Evolutionary conservation across 1,140 invertebrate species (phyloP), one percentile per base, ranked within the genome.

Genomic region (Drosophila rufa): DNA sequence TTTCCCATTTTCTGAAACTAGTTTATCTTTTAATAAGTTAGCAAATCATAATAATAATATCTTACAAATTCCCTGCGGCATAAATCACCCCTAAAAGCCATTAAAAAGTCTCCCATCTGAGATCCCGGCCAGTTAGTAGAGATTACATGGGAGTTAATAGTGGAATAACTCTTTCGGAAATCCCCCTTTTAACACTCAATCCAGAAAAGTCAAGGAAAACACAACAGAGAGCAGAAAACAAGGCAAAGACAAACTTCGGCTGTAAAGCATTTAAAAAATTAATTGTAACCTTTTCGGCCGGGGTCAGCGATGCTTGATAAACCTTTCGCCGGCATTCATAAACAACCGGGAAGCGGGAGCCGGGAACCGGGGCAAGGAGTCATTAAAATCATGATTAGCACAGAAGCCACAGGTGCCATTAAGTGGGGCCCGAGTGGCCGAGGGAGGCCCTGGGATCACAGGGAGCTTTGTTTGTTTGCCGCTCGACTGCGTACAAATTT

Each of bases 371-470:
- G 59, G 65, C 48, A 55, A 62, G 62, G 64, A 79, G 76, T 80
- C 81, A 83, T 84, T 83, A 84, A 83, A 83, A 83, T 83, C 81
- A 76, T 83, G 76, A 83, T 84, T 80, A 84, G 80, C 81, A 68
- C 80, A 68, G 61, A 19, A 83, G 81, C 81, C 81, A 83, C 81
- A 83, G 81, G 81, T 83, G 81, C 81, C 77, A 76, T 83, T 83
- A 83, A 84, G 75, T 82, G 65, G 57, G 62, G 51, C 61, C 65
- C 65, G n/a, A 48, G 15, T 22, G 33, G 30, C 25, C 27, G 25
- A n/a, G 22, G 33, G 43, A 8, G 14, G 27, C 40, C 25, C 36
- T 19, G 59, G 76, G 48, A 58, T 57, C 66, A 61, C 50, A 65
- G 53, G 47, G 36, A 76, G 73, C 59, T 62, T 64, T 71, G 36